Conservation (phyloP, 1,140 invertebrate species). For the Trinorchestia longiramus region DNA sequence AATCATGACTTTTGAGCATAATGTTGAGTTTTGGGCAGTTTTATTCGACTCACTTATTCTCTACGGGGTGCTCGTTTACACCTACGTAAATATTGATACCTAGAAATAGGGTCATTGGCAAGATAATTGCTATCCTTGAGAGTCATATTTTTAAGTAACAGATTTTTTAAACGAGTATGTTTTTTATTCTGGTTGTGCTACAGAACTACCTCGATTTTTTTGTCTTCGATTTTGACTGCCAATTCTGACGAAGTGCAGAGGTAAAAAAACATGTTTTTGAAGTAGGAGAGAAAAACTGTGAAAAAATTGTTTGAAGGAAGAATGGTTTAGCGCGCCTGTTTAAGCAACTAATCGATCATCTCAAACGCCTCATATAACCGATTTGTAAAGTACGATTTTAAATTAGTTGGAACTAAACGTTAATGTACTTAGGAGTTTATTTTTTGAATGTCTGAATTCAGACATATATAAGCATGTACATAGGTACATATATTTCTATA, state of each 20-base stretch:
- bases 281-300: too few species aligned
- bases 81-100: background rate
- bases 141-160: too few species aligned
- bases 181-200: background rate
- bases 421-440: too few species aligned
- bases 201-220: background rate
- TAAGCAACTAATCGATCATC: too few species aligned
- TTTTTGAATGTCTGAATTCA: too few species aligned
- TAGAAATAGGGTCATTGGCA: background rate
- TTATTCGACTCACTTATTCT: background rate
- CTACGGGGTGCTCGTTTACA: background rate
- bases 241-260: background rate
- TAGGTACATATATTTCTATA: too few species aligned
- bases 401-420: too few species aligned
- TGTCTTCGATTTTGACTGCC: background rate
- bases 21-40: background rate
- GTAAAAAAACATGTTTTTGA: background rate
- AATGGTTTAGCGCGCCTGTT: too few species aligned
- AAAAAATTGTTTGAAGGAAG: too few species aligned
- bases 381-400: too few species aligned
- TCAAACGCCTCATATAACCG: too few species aligned
- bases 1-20: background rate
- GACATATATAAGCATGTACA: too few species aligned
- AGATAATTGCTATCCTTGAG: background rate
- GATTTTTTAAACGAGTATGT: background rate